Percentiles rank a stretch among this genome's conserved stretches.
Conservation (phyloP, 2,113 vertebrate genomes). For the Atlantisia rogersi region DNA sequence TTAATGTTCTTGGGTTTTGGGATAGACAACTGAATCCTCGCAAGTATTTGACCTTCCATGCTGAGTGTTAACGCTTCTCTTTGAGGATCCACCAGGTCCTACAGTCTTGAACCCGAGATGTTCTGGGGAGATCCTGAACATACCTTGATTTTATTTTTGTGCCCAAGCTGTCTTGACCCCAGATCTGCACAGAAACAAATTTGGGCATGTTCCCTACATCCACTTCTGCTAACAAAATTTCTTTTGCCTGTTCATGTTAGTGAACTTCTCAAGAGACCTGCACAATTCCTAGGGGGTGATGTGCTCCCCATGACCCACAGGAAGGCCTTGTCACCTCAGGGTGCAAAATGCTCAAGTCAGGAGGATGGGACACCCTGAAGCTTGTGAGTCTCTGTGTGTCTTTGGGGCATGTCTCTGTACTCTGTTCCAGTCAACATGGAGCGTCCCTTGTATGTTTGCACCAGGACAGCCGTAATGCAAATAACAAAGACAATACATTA, state of each 20-base stretch:
- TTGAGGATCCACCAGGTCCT: not conserved
- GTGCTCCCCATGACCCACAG: not conserved
- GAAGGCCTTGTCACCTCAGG: not conserved
- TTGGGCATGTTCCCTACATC: not conserved
- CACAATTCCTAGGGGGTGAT: not conserved
- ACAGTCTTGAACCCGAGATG: not conserved
- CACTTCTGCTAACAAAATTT: not conserved
- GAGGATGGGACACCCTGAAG: not conserved
- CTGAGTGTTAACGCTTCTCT: not conserved
- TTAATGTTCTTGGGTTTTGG: not conserved
- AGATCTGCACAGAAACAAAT: not conserved
- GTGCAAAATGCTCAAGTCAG: not conserved
- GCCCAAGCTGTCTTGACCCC: not conserved
- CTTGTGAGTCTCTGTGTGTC: not conserved
- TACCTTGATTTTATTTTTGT: not conserved
- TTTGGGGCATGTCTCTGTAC: not conserved
- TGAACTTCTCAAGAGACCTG: not conserved
- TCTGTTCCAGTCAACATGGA: not conserved
- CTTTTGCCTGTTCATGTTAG: not conserved
- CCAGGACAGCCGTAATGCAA: not conserved
- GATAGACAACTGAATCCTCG: not conserved
- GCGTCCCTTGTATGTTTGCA: not conserved
- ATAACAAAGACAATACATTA: not conserved
- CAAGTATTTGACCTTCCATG: not conserved
- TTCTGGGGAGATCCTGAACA: not conserved